Percentiles rank a stretch among this genome's conserved stretches.
Conservation (phyloP, 2,888 invertebrate genomes). For the Cantharis flavilabris region DNA sequence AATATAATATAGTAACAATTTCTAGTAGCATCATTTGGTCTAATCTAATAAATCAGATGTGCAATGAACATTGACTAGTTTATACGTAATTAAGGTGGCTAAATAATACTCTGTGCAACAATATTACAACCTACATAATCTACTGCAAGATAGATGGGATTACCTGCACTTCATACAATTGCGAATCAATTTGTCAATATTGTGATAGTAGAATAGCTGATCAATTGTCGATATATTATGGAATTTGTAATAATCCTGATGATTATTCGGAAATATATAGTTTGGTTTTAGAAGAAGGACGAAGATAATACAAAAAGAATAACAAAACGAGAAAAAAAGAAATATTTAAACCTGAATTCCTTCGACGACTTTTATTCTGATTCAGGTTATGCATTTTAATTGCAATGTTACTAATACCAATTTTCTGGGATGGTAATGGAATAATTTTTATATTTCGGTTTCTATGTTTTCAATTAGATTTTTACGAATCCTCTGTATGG, state of each 20-base stretch:
- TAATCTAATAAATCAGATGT: background rate
- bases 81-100: background rate
- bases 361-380: background rate
- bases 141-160: background rate
- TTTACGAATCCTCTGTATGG: background rate
- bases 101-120: background rate
- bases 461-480: background rate
- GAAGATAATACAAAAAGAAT: too few relatives aligned
- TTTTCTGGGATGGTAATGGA: background rate
- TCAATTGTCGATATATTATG: background rate
- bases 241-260: background rate
- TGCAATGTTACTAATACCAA: background rate
- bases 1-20: background rate
- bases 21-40: background rate
- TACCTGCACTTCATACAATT: background rate
- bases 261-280: background rate
- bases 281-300: background rate
- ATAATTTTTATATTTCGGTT: background rate
- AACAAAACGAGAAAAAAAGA: background rate
- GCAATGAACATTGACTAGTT: background rate
- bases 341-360: background rate
- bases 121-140: background rate
- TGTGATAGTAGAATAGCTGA: background rate
- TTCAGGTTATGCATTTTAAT: background rate
- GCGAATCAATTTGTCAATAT: conserved; percentile 2